Evolutionary conservation across 2,797 vertebrate genomes (phyloP).

Genomic region (Acanthornis magna): DNA sequence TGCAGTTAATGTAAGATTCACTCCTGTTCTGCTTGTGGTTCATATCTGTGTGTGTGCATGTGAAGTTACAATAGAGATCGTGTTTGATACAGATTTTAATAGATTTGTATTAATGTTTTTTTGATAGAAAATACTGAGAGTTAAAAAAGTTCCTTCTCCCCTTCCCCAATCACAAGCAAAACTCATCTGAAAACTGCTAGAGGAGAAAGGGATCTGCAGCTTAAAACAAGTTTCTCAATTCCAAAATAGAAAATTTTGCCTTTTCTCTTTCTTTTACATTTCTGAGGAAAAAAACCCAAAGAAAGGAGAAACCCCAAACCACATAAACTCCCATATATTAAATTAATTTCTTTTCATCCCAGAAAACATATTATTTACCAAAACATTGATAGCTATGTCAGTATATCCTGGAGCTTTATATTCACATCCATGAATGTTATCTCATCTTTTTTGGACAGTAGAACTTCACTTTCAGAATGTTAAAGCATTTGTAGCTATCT

Average conservation of each 20-base stretch:
- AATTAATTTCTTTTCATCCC: not conserved
- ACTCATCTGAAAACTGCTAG: not conserved
- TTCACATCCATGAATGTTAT: not conserved
- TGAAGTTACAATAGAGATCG: not conserved
- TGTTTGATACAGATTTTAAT: not conserved
- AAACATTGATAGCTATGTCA: fast-evolving
- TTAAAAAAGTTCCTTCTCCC: not conserved
- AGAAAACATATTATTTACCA: not conserved
- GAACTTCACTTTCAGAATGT: not conserved
- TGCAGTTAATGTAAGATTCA: not conserved
- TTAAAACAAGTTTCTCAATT: not conserved
- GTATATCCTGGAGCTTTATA: not conserved
- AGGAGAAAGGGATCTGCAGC: not conserved
- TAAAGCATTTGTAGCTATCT: not conserved
- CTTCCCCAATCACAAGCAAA: not conserved
- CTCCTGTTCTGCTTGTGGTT: not conserved
- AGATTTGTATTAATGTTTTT: not conserved
- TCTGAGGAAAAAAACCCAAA: not conserved
- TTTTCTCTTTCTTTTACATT: not conserved
- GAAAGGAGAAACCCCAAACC: too few relatives aligned
- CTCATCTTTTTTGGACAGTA: not conserved
- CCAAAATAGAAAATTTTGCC: not conserved
- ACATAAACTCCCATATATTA: fast-evolving
- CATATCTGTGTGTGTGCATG: too few relatives aligned
- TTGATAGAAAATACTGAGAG: not conserved